A percentile compares a stretch with the other conserved stretches of the same genome.
phyloP scores from a whole-genome alignment of 2,797 vertebrate genomes.

The Melanotaenia nigrans region DNA sequence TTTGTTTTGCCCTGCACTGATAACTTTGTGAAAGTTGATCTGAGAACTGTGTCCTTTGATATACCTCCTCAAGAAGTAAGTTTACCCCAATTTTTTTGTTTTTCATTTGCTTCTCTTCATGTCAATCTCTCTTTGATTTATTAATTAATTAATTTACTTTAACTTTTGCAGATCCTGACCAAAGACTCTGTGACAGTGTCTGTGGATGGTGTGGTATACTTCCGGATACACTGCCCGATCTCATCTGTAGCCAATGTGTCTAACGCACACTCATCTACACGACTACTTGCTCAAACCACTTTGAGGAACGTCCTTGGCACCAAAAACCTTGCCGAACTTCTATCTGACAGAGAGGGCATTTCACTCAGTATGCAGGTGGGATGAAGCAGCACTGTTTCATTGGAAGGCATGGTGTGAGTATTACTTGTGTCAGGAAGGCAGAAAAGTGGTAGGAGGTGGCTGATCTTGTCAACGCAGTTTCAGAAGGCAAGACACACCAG shows the following conservation, averaged over 20 bases:
- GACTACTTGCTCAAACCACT: constrained; percentile 83
- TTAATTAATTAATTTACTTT: neutral
- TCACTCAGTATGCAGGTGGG: constrained; percentile 82
- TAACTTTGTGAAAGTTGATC: constrained; percentile 80
- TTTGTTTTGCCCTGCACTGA: constrained; percentile 84
- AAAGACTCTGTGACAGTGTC: constrained; percentile 84
- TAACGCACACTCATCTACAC: constrained; percentile 75
- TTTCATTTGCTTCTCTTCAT: neutral
- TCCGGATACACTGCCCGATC: constrained; percentile 79
- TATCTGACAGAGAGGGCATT: constrained; percentile 83
- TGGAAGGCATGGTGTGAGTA: too few species aligned
- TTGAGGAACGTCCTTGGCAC: constrained; percentile 83
- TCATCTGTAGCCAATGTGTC: constrained; percentile 81
- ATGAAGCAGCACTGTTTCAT: neutral
- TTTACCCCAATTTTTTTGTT: neutral
- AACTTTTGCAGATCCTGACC: constrained; percentile 72
- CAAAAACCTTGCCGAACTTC: constrained; percentile 81
- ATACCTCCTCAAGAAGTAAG: constrained; percentile 84
- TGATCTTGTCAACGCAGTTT: too few species aligned
- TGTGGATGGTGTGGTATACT: constrained; percentile 86
- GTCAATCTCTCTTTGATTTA: neutral
- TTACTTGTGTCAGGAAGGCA: too few species aligned
- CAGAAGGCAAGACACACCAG: too few species aligned
- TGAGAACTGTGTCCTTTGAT: constrained; percentile 83
- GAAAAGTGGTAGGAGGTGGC: too few species aligned